phyloP scores from a whole-genome alignment of 2,797 vertebrate genomes.

The Prionace glauca region DNA sequence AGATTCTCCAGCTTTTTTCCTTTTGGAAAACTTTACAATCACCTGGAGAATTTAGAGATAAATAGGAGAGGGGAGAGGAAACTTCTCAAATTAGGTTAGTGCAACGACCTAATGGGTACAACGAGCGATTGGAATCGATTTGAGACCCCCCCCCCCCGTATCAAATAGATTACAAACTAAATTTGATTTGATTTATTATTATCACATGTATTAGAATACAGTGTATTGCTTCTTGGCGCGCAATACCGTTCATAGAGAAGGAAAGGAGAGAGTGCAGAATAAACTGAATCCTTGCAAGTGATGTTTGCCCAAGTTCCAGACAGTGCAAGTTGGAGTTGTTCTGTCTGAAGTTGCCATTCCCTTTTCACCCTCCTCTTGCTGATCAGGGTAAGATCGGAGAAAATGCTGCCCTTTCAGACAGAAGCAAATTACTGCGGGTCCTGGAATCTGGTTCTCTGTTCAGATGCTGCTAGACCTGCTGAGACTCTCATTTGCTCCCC shows the following conservation, averaged over 20 bases:
- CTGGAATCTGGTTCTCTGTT: no score
- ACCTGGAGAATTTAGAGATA: conserved; percentile 91
- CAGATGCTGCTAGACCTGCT: no score
- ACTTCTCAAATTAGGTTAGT: neutral
- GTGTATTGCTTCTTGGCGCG: no score
- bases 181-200: no score
- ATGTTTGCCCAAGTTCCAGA: neutral
- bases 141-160: neutral
- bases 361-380: neutral
- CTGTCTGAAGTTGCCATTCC: neutral
- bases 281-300: neutral
- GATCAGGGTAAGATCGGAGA: neutral
- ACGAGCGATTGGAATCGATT: neutral
- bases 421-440: no score
- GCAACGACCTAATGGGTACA: no score
- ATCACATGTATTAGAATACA: no score
- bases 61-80: conserved; percentile 39
- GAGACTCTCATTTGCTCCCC: no score
- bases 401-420: no score
- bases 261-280: no score
- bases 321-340: neutral
- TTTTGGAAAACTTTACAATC: conserved; percentile 86
- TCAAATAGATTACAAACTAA: neutral
- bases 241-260: no score
- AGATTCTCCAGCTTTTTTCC: no score